A percentile compares a stretch with the other conserved stretches of the same genome.
phyloP scores from a whole-genome alignment of 2,888 invertebrate species.

The Slavum lentiscoides region DNA sequence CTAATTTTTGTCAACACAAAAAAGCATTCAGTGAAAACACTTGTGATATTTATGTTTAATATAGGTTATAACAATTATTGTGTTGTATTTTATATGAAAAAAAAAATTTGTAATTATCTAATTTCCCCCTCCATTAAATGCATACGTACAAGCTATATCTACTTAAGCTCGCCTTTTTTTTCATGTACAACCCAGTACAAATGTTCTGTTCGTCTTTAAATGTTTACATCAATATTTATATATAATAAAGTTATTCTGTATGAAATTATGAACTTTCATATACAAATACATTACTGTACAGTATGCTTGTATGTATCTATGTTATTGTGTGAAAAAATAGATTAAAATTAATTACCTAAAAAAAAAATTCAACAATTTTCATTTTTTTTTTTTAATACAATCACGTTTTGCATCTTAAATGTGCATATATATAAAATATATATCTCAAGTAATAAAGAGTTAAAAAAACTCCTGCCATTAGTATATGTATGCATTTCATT shows the following conservation, averaged over 20 bases:
- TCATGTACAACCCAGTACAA: slow-evolving; percentile 4
- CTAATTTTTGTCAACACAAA: not conserved
- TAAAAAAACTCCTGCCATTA: not conserved
- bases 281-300: not conserved
- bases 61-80: slow-evolving; percentile 21
- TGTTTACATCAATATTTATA: not conserved
- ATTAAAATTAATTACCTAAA: not conserved
- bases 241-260: not conserved
- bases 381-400: not conserved
- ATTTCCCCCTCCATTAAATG: not conserved
- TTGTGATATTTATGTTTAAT: slow-evolving; percentile 48
- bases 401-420: not conserved
- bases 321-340: not conserved
- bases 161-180: not conserved
- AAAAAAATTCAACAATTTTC: not conserved
- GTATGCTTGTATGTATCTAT: not conserved
- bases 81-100: slow-evolving; percentile 23
- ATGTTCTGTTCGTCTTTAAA: slow-evolving; percentile 1
- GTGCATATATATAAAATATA: not conserved
- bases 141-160: not conserved
- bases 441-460: not conserved
- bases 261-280: not conserved
- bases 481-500: slow-evolving; percentile 5
- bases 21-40: slow-evolving; percentile 33
- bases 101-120: not conserved